Base-by-base conservation (phyloP, 1,140 invertebrate species). In the Helicoverpa zea region DNA sequence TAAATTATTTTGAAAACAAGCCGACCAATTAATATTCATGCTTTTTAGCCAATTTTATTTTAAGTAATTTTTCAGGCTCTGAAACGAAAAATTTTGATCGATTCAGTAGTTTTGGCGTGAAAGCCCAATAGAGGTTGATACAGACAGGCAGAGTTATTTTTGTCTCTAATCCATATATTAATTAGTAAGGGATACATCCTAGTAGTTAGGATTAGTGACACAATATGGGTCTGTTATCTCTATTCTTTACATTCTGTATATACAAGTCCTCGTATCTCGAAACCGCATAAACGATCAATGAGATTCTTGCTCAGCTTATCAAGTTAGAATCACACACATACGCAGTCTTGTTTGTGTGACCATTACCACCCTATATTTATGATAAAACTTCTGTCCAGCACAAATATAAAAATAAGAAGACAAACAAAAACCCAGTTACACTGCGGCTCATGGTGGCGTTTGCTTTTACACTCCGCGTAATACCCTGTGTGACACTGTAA, bases 401-500 rank as follows among this genome's bases (percentile, higher is more conserved):
- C 16, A 54, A 23, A 51, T 49, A 51, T 52, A 77, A 77, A 76
- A 77, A 63, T 35, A 29, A 18, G 23, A 63, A 77, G 61, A 64
- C 18, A 70, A 79, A 79, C 23, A 68, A 68, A 68, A 43, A 68
- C 51, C 35, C 29, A 51, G 35, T 56, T 47, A 68, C 66, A 79
- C 49, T 23, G 63, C 54, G 7, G 18, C 18, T 18, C 23, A 16
- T 9, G 10, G 23, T 13, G 51, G 43, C 56, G 68, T 73, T 80
- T 63, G 14, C 47, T 52, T 59, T 63, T 51, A 68, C 74, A 76
- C 66, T 61, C 56, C 23, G 1, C 29, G 43, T 56, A 63, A 73
- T 73, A 73, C 18, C 52, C 30, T 70, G 59, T 29, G 66, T 64
- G 78, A 73, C 58, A 73, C 73, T 73, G 63, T 80, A 80, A 73